Base-by-base conservation (phyloP, 2,113 vertebrate species). In the Ceratotherium simum region DNA sequence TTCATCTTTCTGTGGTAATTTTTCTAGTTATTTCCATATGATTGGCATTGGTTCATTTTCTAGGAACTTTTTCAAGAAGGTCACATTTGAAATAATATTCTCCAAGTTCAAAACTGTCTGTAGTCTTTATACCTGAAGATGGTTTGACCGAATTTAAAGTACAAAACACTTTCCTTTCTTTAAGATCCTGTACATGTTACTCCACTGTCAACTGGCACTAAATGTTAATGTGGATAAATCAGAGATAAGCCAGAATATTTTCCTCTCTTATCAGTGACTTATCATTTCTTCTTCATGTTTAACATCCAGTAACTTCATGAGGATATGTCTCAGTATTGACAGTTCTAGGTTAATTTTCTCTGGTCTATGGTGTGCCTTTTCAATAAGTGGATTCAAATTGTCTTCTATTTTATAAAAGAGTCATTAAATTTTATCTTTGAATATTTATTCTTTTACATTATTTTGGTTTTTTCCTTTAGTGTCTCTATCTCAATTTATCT, bases 11-110 rank as follows among this genome's bases (percentile, higher is more conserved):
- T 56, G 27, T 56, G 60, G 39, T 70, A 76, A 76, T 70, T 69
- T 80, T 95, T 80, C 82, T 65, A 42, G 25, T 75, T 95, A 97
- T 95, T 87, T 90, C 31, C 29, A 89, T 54, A 60, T 56, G 60
- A 78, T 36, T 93, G 11, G 11, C 25, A 76, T 25, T 64, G 36
- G 9, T 78, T 90, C 16, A 82, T 72, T 79, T 92, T 80, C 25
- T 87, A 75, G 42, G 12, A 72, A 58, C 51, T 73, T 90, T 90
- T 90, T 51, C 31, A 42, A 84, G 27, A 83, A 89, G 67, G 36
- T 7, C 9, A 78, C 7, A 92, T 3, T n/a, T 92, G 79, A 82
- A 82, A 86, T 8, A 75, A 58, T 82, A 86, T 72, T 95, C n/a
- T 33, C 2, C 33, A 31, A 86, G 42, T 82, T 88, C 31, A 89